These are phyloP conservation scores for Psammodynastes pulverulentus DNA, from an alignment of 2,113 vertebrate genomes.

Conservation along the genomic window DNA sequence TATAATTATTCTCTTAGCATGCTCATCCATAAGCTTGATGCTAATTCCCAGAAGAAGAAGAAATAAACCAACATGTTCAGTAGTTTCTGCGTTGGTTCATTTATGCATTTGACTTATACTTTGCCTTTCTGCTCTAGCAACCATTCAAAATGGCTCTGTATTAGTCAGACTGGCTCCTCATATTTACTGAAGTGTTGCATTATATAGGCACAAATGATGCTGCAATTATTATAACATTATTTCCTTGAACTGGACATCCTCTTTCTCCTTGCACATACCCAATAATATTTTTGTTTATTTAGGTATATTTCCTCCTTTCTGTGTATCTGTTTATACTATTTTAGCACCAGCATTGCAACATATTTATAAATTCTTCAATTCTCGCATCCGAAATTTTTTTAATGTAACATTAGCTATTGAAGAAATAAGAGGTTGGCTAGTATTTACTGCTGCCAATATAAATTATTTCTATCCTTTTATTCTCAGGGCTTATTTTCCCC, in stretches of 20 bases:
- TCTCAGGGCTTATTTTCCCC: background rate
- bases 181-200: background rate
- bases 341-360: background rate
- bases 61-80: background rate
- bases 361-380: background rate
- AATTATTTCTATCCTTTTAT: background rate
- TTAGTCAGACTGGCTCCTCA: background rate
- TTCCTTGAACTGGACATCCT: slow-evolving; percentile 1
- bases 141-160: background rate
- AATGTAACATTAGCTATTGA: background rate
- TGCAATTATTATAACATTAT: slow-evolving; percentile 1
- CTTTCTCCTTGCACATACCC: background rate
- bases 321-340: background rate
- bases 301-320: background rate
- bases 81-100: background rate
- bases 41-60: background rate
- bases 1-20: background rate
- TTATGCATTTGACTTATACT: background rate
- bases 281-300: background rate
- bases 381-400: background rate
- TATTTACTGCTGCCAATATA: background rate
- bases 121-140: background rate
- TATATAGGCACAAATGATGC: background rate
- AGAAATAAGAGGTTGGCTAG: background rate
- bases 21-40: background rate